Evolutionary conservation across 2,113 vertebrate genomes (phyloP).

Genomic region (Erythrocercus mccallii): DNA sequence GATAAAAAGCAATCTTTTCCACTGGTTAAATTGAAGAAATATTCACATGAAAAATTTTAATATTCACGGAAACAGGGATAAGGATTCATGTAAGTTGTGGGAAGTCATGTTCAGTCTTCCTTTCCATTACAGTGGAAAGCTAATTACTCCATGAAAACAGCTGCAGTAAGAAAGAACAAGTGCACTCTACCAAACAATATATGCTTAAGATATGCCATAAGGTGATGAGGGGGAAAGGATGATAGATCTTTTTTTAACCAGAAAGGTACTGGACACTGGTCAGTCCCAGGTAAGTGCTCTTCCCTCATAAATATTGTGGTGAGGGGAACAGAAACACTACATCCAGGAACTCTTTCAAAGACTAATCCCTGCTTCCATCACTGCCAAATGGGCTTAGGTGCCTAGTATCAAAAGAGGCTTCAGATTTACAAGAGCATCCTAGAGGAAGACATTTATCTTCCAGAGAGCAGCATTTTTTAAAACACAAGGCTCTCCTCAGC

Average conservation of each 20-base stretch:
- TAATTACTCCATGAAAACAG: neutral
- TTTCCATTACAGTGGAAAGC: neutral
- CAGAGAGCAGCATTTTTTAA: neutral
- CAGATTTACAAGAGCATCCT: neutral
- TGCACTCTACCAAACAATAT: neutral
- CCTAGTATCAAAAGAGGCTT: neutral
- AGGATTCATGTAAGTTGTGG: neutral
- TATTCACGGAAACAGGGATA: neutral
- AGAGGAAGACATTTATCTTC: neutral
- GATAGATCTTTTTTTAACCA: neutral
- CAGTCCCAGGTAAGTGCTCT: neutral
- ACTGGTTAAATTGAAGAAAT: neutral
- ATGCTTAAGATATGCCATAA: neutral
- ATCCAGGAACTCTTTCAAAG: neutral
- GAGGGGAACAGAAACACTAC: neutral
- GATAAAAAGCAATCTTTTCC: neutral
- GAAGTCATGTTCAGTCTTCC: neutral
- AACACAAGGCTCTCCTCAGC: neutral
- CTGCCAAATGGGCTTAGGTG: neutral
- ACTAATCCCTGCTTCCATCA: neutral
- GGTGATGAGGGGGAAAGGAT: neutral
- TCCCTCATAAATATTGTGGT: neutral
- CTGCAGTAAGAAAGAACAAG: neutral
- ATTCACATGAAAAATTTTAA: constrained; percentile 4
- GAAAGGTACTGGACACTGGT: neutral